Conservation (phyloP, 2,888 invertebrate species). For the Thymelicus lineola region DNA sequence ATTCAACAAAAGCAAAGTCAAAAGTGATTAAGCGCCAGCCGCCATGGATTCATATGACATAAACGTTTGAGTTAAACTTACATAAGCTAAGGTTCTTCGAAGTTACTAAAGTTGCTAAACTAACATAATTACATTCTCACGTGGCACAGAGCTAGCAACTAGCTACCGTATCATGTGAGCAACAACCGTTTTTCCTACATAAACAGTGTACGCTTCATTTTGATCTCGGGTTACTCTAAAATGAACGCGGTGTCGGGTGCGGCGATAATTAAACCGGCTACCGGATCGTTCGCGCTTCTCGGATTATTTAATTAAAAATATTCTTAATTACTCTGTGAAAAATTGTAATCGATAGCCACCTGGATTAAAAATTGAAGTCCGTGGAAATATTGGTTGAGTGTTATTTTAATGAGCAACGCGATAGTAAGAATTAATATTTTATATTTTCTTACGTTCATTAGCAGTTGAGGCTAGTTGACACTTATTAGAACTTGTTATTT, state of each 20-base stretch:
- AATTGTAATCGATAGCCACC: constrained; percentile 44
- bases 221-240: constrained; percentile 53
- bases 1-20: no score
- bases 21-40: no score
- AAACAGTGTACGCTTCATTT: constrained; percentile 2
- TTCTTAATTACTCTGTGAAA: constrained; percentile 52
- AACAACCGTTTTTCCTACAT: constrained; percentile 10
- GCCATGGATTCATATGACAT: no score
- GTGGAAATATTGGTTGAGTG: background rate
- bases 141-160: background rate
- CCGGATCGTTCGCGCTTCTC: constrained; percentile 51
- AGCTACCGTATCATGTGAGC: background rate
- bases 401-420: constrained; percentile 8
- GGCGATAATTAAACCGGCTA: constrained; percentile 57
- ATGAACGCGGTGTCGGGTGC: constrained; percentile 56
- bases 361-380: constrained; percentile 2
- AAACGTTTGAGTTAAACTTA: no score
- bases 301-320: constrained; percentile 53
- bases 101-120: no score
- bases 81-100: no score
- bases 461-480: no score
- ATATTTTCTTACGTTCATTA: background rate
- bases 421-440: background rate
- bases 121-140: no score
- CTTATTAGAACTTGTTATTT: no score